A percentile compares a stretch with the other conserved stretches of the same genome.
These are phyloP conservation scores for Leucopsar rothschildi DNA, from an alignment of 2,113 vertebrate species.

Conservation along the genomic window DNA sequence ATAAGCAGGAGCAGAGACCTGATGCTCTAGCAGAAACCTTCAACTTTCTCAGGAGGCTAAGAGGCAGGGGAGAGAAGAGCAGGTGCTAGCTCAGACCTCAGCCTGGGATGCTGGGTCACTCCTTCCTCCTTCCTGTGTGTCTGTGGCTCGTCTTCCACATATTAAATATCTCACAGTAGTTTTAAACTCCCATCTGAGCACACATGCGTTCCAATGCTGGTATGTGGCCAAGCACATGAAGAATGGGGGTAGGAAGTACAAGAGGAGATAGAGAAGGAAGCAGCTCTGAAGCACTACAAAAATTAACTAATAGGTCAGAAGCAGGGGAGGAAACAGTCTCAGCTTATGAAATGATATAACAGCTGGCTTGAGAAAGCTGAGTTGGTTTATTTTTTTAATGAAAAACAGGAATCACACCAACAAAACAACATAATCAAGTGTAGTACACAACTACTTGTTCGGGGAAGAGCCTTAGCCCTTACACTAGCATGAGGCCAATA, in stretches of 20 bases:
- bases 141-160: not conserved
- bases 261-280: slow-evolving; percentile 5
- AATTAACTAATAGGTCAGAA: not conserved
- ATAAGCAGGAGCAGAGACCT: not conserved
- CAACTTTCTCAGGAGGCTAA: not conserved
- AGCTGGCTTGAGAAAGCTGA: not conserved
- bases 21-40: not conserved
- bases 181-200: slow-evolving; percentile 5
- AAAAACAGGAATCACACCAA: slow-evolving; percentile 1
- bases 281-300: not conserved
- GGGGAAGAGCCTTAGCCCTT: not conserved
- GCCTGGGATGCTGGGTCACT: not conserved
- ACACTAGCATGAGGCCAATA: not conserved
- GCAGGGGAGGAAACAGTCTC: not conserved
- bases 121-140: not conserved
- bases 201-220: not conserved
- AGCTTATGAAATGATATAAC: slow-evolving; percentile 6
- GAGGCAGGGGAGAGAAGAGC: not conserved
- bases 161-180: not conserved
- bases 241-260: slow-evolving; percentile 13
- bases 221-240: not conserved
- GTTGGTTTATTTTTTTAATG: not conserved
- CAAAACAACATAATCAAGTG: not conserved
- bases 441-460: rapidly evolving
- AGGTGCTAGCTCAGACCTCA: not conserved